These are phyloP conservation scores for Labroides dimidiatus DNA, from an alignment of 2,797 vertebrate species.

Conservation along the genomic window DNA sequence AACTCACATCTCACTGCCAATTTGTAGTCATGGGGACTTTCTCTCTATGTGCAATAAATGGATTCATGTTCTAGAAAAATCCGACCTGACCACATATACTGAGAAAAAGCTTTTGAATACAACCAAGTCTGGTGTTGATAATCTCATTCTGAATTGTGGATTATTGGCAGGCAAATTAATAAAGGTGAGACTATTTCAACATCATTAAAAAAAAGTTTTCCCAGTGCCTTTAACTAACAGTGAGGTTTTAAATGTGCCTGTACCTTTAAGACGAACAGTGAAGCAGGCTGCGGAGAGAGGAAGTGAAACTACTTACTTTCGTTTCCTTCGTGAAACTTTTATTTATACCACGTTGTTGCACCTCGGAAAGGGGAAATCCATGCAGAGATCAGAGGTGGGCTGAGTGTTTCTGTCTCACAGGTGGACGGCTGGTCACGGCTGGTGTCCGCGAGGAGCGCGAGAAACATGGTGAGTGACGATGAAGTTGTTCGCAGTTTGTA, in stretches of 20 bases:
- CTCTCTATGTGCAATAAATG: too few relatives aligned
- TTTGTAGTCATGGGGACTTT: too few relatives aligned
- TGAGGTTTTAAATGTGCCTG: conserved; percentile 5
- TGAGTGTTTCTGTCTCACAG: not conserved
- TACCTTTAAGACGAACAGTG: conserved; percentile 62
- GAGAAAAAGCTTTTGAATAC: too few relatives aligned
- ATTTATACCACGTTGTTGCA: conserved; percentile 24
- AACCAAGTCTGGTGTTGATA: too few relatives aligned
- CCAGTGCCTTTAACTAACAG: too few relatives aligned
- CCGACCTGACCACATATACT: too few relatives aligned
- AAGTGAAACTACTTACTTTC: conserved; percentile 75
- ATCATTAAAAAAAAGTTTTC: too few relatives aligned
- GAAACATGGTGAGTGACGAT: conserved; percentile 24
- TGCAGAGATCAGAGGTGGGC: not conserved
- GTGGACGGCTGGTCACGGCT: not conserved
- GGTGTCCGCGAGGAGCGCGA: not conserved
- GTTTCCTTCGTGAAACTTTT: conserved; percentile 65
- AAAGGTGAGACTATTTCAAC: too few relatives aligned
- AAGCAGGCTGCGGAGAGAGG: conserved; percentile 37
- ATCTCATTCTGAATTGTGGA: too few relatives aligned
- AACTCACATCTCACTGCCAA: too few relatives aligned
- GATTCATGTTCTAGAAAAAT: too few relatives aligned
- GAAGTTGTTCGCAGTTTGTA: not conserved
- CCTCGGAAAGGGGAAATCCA: conserved; percentile 62
- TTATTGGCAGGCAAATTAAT: too few relatives aligned